Evolutionary conservation across 2,888 invertebrate species (phyloP).

Genomic region (Calephelis perditalis): DNA sequence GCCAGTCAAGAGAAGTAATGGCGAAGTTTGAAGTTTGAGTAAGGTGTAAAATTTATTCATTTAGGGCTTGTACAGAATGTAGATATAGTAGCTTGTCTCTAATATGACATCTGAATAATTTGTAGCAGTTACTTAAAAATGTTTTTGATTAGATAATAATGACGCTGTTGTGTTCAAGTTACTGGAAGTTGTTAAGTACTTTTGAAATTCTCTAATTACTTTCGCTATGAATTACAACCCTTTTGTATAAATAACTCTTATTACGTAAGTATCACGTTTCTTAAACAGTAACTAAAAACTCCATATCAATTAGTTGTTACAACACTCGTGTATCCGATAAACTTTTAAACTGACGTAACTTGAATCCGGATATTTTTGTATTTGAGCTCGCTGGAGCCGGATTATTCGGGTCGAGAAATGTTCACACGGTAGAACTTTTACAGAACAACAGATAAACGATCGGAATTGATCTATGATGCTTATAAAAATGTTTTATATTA

Average conservation of each 20-base stretch:
- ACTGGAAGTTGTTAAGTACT: background rate
- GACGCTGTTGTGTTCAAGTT: too few relatives aligned
- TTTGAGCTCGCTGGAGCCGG: background rate
- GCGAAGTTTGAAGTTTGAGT: too few relatives aligned
- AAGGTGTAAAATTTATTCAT: too few relatives aligned
- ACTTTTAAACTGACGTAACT: constrained; percentile 3
- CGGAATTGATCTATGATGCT: too few relatives aligned
- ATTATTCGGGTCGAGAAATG: background rate
- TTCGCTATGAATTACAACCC: background rate
- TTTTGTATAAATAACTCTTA: constrained; percentile 4
- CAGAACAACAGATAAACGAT: too few relatives aligned
- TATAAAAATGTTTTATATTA: too few relatives aligned
- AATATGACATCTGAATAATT: too few relatives aligned
- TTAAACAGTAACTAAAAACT: background rate
- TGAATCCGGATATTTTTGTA: constrained; percentile 4
- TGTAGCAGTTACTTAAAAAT: background rate
- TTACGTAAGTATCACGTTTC: background rate
- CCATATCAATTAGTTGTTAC: constrained; percentile 3
- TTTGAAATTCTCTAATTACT: background rate
- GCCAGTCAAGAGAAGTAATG: background rate
- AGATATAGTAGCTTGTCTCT: too few relatives aligned
- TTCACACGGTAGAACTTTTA: background rate
- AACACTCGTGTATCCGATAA: background rate
- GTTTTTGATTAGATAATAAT: too few relatives aligned
- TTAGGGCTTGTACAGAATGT: too few relatives aligned